Percentiles rank a stretch among this genome's conserved stretches.
Conservation (phyloP, 2,888 invertebrate genomes). For the Pharmacophagus antenor region DNA sequence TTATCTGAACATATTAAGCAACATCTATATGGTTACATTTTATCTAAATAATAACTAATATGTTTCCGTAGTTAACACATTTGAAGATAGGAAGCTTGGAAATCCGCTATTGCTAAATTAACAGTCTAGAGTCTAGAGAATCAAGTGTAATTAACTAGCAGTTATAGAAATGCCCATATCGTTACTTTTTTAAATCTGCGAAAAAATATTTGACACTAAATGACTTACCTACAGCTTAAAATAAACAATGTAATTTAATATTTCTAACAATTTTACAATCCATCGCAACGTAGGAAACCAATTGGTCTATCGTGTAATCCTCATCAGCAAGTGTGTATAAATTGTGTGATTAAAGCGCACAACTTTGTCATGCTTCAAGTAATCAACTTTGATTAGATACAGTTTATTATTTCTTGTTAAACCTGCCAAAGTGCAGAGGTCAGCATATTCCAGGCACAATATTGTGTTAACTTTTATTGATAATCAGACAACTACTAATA, state of each 20-base stretch:
- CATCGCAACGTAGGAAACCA: neutral
- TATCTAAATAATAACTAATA: too few species aligned
- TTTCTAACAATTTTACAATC: neutral
- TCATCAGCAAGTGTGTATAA: neutral
- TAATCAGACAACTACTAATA: conserved; percentile 11
- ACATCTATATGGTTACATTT: too few species aligned
- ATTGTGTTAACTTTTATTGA: conserved; percentile 8
- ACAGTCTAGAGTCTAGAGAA: too few species aligned
- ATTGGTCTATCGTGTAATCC: neutral
- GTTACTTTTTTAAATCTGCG: too few species aligned
- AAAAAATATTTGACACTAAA: too few species aligned
- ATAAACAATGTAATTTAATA: neutral
- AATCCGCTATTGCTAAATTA: too few species aligned
- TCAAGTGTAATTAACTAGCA: too few species aligned
- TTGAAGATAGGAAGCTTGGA: too few species aligned
- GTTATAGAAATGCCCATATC: too few species aligned
- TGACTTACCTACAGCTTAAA: too few species aligned
- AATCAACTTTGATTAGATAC: conserved; percentile 17
- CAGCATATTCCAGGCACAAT: conserved; percentile 7
- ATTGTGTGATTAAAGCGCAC: conserved; percentile 14
- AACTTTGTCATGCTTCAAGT: conserved; percentile 24
- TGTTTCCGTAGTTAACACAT: too few species aligned
- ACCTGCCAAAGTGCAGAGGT: conserved; percentile 23
- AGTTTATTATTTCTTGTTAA: conserved; percentile 21
- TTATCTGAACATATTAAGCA: too few species aligned